Percentiles rank a stretch among this genome's conserved stretches.
These are phyloP conservation scores for Erebia aethiops DNA, from an alignment of 2,888 invertebrate genomes.

Conservation along the genomic window DNA sequence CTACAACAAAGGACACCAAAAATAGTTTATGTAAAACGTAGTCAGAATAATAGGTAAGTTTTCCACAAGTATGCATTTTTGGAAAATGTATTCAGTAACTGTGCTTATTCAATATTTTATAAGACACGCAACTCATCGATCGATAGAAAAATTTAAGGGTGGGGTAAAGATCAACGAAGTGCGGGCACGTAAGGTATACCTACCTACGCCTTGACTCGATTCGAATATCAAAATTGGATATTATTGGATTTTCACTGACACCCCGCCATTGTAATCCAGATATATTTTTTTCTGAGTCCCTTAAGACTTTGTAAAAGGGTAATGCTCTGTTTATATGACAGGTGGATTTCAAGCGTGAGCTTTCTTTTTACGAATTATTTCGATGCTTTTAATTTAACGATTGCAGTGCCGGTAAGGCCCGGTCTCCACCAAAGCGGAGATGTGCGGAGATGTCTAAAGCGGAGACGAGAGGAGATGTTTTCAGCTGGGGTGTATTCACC, in stretches of 20 bases:
- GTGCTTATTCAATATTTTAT: background rate
- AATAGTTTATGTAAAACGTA: too few species aligned
- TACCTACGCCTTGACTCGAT: constrained; percentile 25
- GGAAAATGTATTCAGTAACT: background rate
- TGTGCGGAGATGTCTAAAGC: too few species aligned
- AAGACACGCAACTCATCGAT: constrained; percentile 15
- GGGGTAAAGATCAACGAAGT: constrained; percentile 22
- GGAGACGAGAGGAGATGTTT: too few species aligned
- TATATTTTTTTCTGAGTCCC: constrained; percentile 24
- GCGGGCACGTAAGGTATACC: constrained; percentile 18
- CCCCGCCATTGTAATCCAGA: constrained; percentile 17
- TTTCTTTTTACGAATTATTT: background rate
- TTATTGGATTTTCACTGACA: constrained; percentile 31
- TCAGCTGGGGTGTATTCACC: too few species aligned
- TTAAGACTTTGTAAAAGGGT: constrained; percentile 18
- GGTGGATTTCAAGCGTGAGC: constrained; percentile 7
- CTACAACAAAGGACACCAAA: too few species aligned
- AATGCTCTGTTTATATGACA: constrained; percentile 9
- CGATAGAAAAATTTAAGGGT: background rate
- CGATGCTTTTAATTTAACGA: background rate
- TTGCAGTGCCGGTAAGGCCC: background rate
- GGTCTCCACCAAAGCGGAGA: too few species aligned
- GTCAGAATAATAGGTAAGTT: background rate
- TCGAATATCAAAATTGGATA: constrained; percentile 21
- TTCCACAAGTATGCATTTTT: background rate